Evolutionary conservation across 2,888 invertebrate genomes (phyloP).

Genomic region (Hartigia nigra): DNA sequence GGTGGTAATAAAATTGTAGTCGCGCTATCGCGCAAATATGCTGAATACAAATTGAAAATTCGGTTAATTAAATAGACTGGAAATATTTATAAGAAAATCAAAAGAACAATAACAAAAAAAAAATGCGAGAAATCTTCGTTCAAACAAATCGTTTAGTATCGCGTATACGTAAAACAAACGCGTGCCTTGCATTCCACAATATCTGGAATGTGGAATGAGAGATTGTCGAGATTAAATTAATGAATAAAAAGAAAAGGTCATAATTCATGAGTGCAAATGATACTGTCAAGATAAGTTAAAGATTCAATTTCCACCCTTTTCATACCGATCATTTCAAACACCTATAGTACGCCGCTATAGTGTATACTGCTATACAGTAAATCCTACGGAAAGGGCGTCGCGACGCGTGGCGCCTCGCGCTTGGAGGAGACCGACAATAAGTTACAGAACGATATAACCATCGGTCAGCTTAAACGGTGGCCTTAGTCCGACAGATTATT

Average conservation of each 20-base stretch:
- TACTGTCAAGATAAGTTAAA: background rate
- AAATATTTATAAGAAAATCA: background rate
- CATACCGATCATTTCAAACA: background rate
- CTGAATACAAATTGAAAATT: background rate
- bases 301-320: background rate
- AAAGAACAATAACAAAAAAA: background rate
- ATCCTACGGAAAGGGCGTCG: background rate
- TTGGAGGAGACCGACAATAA: background rate
- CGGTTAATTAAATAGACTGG: background rate
- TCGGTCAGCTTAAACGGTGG: conserved; percentile 24
- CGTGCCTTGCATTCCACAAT: background rate
- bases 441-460: conserved; percentile 23
- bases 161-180: background rate
- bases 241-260: background rate
- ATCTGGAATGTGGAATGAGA: background rate
- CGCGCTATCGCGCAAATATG: background rate
- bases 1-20: background rate
- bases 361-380: background rate
- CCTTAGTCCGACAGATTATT: conserved; percentile 24
- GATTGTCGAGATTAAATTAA: background rate
- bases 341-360: background rate
- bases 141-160: background rate
- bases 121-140: background rate
- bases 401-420: background rate
- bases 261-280: background rate